These are phyloP conservation scores for Aphelinus atriplicis DNA, from an alignment of 1,140 invertebrate species.

Conservation along the genomic window DNA sequence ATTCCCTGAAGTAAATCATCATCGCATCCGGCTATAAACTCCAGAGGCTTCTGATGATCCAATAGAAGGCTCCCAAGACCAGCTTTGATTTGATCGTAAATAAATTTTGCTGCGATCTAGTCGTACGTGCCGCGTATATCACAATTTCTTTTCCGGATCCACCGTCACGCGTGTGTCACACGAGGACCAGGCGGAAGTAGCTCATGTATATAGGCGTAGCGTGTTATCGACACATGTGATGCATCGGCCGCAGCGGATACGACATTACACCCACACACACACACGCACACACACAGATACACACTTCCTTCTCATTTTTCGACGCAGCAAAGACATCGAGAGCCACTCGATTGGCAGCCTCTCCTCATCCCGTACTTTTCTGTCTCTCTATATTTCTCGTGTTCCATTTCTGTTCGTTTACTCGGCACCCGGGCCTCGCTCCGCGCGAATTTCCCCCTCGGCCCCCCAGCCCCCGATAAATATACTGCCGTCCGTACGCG, in stretches of 20 bases:
- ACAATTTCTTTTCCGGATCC: not conserved
- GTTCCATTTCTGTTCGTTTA: not conserved
- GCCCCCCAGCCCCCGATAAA: no score
- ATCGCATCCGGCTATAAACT: no score
- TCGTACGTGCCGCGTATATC: not conserved
- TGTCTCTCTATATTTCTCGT: not conserved
- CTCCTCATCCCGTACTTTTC: not conserved
- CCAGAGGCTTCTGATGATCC: no score
- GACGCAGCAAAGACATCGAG: conserved; percentile 18
- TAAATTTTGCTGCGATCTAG: no score
- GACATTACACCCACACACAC: no score
- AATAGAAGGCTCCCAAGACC: no score
- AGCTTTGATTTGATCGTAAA: no score
- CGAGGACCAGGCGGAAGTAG: not conserved
- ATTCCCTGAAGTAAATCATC: no score
- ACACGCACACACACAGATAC: no score
- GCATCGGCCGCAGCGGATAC: not conserved
- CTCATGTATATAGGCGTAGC: not conserved
- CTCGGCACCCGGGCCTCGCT: not conserved
- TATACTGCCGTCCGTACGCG: no score
- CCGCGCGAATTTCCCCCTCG: no score
- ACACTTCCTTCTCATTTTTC: not conserved
- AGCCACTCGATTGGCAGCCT: conserved; percentile 27
- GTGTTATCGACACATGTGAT: conserved; percentile 24
- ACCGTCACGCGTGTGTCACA: not conserved